phyloP scores from a whole-genome alignment of 2,113 vertebrate species.

The Sprattus sprattus region DNA sequence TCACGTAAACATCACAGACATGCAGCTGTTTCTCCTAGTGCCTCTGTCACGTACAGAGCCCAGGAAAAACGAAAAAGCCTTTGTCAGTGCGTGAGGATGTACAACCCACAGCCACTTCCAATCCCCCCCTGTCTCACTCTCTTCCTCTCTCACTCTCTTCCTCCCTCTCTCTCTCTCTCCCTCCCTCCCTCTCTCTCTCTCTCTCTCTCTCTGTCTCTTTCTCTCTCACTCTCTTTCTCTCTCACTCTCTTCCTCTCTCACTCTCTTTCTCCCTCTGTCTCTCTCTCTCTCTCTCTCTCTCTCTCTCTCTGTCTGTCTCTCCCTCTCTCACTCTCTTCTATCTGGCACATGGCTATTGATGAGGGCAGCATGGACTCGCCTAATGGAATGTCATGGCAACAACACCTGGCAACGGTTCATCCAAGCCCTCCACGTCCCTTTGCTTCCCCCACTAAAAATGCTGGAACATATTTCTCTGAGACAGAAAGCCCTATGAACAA shows the following conservation, averaged over 20 bases:
- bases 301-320: too few species aligned
- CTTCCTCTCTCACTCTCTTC: not conserved
- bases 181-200: too few species aligned
- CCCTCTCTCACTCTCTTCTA: conserved; percentile 58
- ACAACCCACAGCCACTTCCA: conserved; percentile 49
- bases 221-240: conserved; percentile 45
- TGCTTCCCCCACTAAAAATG: conserved; percentile 76
- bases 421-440: conserved; percentile 66
- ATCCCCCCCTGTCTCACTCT: conserved; percentile 56
- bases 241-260: too few species aligned
- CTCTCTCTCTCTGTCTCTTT: conserved; percentile 30
- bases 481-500: conserved; percentile 96
- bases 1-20: not conserved
- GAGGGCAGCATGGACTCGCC: conserved; percentile 88
- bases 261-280: not conserved
- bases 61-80: not conserved
- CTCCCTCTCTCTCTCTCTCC: too few species aligned
- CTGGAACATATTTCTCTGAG: conserved; percentile 92
- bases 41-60: not conserved
- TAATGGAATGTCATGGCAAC: conserved; percentile 95
- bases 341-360: conserved; percentile 85
- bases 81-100: conserved; percentile 21
- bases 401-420: conserved; percentile 81
- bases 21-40: not conserved
- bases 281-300: too few species aligned